These are phyloP conservation scores for Tetramorium bicarinatum DNA, from an alignment of 2,888 invertebrate species.

Conservation along the genomic window DNA sequence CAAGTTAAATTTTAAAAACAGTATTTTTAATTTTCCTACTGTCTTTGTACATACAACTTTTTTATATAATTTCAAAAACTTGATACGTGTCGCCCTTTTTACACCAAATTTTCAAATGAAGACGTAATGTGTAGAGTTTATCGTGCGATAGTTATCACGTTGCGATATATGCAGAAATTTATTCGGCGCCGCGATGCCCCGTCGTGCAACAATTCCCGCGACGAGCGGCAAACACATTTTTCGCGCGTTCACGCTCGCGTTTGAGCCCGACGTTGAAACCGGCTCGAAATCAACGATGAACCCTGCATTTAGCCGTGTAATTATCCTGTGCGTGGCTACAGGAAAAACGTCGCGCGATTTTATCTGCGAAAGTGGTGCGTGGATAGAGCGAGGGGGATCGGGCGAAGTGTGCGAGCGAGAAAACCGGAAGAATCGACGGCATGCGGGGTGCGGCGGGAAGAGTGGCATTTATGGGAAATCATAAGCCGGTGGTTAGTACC, in stretches of 20 bases:
- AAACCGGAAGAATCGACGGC: slow-evolving; percentile 56
- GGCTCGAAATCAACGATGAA: slow-evolving; percentile 65
- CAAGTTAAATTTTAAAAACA: neutral
- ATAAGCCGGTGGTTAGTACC: slow-evolving; percentile 59
- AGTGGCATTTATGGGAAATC: slow-evolving; percentile 71
- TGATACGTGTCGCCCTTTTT: neutral
- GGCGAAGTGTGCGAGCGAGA: slow-evolving; percentile 39
- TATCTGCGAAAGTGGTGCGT: slow-evolving; percentile 67
- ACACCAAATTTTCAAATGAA: neutral
- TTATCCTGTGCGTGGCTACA: slow-evolving; percentile 59
- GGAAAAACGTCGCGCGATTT: slow-evolving; percentile 61
- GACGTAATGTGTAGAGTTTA: slow-evolving; percentile 30
- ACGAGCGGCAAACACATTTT: slow-evolving; percentile 47
- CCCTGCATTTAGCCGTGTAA: slow-evolving; percentile 58
- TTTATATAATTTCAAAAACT: neutral
- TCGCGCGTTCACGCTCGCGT: slow-evolving; percentile 42
- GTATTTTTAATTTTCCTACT: neutral
- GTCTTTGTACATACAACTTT: neutral
- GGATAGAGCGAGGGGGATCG: slow-evolving; percentile 46
- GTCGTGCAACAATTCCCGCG: slow-evolving; percentile 33
- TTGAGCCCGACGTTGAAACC: slow-evolving; percentile 56
- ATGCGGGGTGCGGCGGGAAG: slow-evolving; percentile 39
- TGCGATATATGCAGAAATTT: slow-evolving; percentile 8
- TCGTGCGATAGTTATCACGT: slow-evolving; percentile 30
- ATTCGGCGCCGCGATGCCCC: slow-evolving; percentile 43